phyloP scores from a whole-genome alignment of 2,113 vertebrate genomes.

The Cyanistes caeruleus region DNA sequence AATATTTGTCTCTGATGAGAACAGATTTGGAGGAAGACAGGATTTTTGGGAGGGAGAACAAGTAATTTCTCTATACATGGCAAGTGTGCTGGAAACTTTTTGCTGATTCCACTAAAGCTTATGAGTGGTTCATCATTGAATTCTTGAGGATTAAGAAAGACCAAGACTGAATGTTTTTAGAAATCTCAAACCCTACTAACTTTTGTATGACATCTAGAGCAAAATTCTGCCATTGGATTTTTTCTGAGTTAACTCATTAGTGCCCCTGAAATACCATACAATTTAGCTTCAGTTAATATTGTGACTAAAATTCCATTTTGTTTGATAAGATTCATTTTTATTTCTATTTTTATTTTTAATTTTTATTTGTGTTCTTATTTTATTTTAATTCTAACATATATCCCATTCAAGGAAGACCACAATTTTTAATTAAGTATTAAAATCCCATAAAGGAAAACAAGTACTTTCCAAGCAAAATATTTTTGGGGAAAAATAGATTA shows the following conservation, averaged over 20 bases:
- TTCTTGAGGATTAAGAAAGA: background rate
- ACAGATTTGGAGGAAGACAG: background rate
- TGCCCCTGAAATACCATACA: background rate
- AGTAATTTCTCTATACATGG: background rate
- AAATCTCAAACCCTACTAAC: background rate
- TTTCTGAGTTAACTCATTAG: background rate
- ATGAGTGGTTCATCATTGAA: background rate
- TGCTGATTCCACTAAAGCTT: background rate
- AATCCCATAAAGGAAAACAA: background rate
- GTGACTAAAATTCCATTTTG: background rate
- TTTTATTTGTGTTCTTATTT: background rate
- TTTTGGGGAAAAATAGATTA: background rate
- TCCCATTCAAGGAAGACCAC: background rate
- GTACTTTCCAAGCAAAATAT: background rate
- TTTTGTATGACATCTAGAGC: background rate
- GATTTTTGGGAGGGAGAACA: background rate
- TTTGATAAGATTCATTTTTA: background rate
- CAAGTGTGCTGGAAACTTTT: background rate
- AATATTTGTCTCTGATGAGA: background rate
- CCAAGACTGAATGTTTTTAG: background rate
- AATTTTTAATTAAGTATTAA: conserved; percentile 14
- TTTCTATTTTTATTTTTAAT: background rate
- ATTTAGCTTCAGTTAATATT: background rate
- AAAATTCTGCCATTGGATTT: background rate
- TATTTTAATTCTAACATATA: background rate